phyloP scores from a whole-genome alignment of 2,888 invertebrate species.

The Cotesia congregata region DNA sequence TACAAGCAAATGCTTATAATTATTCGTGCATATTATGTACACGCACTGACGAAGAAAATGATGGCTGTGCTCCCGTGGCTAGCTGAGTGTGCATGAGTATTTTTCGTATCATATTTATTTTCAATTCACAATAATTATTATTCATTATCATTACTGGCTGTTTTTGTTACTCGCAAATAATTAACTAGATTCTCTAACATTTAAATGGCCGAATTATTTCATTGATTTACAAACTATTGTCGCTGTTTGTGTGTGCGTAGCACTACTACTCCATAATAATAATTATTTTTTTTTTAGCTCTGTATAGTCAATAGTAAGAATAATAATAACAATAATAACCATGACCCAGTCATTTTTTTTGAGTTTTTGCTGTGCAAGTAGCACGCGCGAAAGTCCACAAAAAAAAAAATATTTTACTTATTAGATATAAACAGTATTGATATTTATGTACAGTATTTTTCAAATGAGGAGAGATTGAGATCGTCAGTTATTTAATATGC shows the following conservation, averaged over 20 bases:
- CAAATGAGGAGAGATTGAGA: neutral
- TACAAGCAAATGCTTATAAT: slow-evolving; percentile 1
- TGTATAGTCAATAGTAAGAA: neutral
- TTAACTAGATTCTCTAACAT: neutral
- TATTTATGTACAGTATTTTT: neutral
- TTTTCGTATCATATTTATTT: slow-evolving; percentile 4
- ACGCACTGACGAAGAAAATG: slow-evolving; percentile 44
- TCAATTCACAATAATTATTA: slow-evolving; percentile 19
- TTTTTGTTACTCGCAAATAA: neutral
- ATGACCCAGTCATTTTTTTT: neutral
- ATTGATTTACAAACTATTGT: neutral
- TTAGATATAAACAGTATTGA: neutral
- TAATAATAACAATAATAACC: neutral
- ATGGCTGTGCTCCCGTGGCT: slow-evolving; percentile 57
- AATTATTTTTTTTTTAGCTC: neutral
- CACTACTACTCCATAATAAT: neutral
- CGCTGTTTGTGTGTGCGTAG: neutral
- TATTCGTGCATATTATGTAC: slow-evolving; percentile 34
- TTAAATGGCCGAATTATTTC: neutral
- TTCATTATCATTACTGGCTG: neutral
- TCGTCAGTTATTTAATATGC: no score
- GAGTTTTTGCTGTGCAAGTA: neutral
- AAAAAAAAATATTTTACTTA: no score
- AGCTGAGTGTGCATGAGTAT: slow-evolving; percentile 50
- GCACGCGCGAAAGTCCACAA: neutral